These are phyloP conservation scores for Hydrotaea diabolus DNA, from an alignment of 2,888 invertebrate species.

Conservation along the genomic window DNA sequence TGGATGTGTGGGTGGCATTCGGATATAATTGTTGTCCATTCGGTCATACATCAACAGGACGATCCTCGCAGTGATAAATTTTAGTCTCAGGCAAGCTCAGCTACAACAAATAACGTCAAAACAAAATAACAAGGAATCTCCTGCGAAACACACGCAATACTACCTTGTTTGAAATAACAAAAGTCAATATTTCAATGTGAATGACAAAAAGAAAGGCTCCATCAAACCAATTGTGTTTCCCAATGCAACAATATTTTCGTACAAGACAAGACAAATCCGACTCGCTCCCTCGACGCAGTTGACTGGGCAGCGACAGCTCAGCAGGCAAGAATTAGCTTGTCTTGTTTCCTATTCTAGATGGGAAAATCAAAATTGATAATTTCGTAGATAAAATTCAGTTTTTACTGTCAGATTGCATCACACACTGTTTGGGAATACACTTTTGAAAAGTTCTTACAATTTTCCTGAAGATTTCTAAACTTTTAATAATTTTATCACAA, in stretches of 20 bases:
- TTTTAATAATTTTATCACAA: constrained; percentile 34
- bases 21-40: constrained; percentile 64
- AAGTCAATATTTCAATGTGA: not conserved
- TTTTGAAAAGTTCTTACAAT: constrained; percentile 17
- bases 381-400: not conserved
- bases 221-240: constrained; percentile 1
- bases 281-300: constrained; percentile 31
- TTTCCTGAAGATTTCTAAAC: not conserved
- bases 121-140: not conserved
- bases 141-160: not conserved
- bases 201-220: not conserved
- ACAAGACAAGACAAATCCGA: constrained; percentile 34
- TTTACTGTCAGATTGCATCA: constrained; percentile 14
- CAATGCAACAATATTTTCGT: constrained; percentile 6
- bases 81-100: not conserved
- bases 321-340: constrained; percentile 38
- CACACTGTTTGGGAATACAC: not conserved
- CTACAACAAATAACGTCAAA: not conserved
- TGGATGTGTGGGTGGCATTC: constrained; percentile 62
- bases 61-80: not conserved
- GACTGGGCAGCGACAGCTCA: constrained; percentile 23
- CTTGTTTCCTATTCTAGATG: constrained; percentile 36
- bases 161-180: not conserved
- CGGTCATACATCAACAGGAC: constrained; percentile 50
- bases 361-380: constrained; percentile 41